Conservation (phyloP, 2,888 invertebrate genomes). For the Unio pictorum region DNA sequence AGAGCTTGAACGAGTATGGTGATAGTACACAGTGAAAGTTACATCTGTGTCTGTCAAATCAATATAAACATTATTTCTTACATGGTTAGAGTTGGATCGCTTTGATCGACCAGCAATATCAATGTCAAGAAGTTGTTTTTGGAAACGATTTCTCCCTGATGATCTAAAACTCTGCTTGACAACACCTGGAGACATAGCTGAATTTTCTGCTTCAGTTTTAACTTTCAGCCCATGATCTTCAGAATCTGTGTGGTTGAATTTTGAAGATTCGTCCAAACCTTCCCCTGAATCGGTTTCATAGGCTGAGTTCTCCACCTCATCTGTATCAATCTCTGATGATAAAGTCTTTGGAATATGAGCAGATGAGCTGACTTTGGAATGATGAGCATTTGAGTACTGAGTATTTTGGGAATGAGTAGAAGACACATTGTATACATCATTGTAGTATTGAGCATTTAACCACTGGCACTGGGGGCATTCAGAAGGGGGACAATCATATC, state of each 20-base stretch:
- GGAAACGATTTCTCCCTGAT: slow-evolving; percentile 15
- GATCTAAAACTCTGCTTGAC: slow-evolving; percentile 15
- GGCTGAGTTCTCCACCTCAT: background rate
- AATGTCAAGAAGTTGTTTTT: slow-evolving; percentile 55
- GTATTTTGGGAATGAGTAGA: slow-evolving; percentile 11
- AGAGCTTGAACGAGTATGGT: slow-evolving; percentile 50
- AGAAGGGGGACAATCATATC: slow-evolving; percentile 61
- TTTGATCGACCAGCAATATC: slow-evolving; percentile 45
- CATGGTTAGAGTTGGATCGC: slow-evolving; percentile 29
- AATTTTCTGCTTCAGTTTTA: slow-evolving; percentile 3
- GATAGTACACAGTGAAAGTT: slow-evolving; percentile 61
- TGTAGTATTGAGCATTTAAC: slow-evolving; percentile 42
- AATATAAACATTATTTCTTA: slow-evolving; percentile 58
- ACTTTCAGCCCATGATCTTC: background rate
- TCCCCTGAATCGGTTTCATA: background rate
- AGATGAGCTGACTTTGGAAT: slow-evolving; percentile 7
- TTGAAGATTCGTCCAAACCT: background rate
- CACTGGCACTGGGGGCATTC: slow-evolving; percentile 65
- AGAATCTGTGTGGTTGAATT: background rate
- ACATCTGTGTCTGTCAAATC: slow-evolving; percentile 67
- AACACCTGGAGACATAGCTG: slow-evolving; percentile 12
- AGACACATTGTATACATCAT: slow-evolving; percentile 22
- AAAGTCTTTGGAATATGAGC: slow-evolving; percentile 1
- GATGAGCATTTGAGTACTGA: background rate
- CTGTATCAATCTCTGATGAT: slow-evolving; percentile 3